Conservation (phyloP, 2,888 invertebrate species). For the Lingula anatina region DNA sequence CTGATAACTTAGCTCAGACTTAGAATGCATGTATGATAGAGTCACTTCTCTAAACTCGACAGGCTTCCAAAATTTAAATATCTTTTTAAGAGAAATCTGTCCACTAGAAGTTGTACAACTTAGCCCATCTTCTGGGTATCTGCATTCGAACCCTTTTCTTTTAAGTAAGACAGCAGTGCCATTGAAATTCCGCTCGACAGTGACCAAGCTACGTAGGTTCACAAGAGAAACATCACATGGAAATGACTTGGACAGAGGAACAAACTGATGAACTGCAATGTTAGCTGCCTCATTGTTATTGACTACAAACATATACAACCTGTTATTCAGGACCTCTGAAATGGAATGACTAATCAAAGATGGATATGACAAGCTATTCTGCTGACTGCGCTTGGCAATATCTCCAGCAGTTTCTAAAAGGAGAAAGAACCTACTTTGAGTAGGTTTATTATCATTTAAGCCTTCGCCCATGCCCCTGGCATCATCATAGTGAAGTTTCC, state of each 20-base stretch:
- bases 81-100: slow-evolving; percentile 13
- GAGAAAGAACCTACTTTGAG: slow-evolving; percentile 29
- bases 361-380: slow-evolving; percentile 17
- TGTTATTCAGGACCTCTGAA: slow-evolving; percentile 28
- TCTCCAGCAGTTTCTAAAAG: slow-evolving; percentile 23
- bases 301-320: slow-evolving; percentile 21
- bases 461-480: slow-evolving; percentile 42
- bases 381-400: background rate
- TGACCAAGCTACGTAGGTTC: slow-evolving; percentile 28
- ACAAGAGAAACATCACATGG: slow-evolving; percentile 34
- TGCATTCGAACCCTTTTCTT: slow-evolving; percentile 30
- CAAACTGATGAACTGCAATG: slow-evolving; percentile 17
- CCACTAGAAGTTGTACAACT: slow-evolving; percentile 17
- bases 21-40: too few species aligned
- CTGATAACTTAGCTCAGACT: too few species aligned
- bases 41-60: too few species aligned
- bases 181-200: slow-evolving; percentile 24
- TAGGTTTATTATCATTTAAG: slow-evolving; percentile 36
- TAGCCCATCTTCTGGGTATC: slow-evolving; percentile 17
- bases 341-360: slow-evolving; percentile 21
- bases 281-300: slow-evolving; percentile 20
- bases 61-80: too few species aligned
- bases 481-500: slow-evolving; percentile 43
- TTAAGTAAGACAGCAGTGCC: slow-evolving; percentile 37
- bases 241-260: slow-evolving; percentile 18